Evolutionary conservation across 1,140 invertebrate species (phyloP), one percentile per base, ranked within the genome.

Genomic region (Platyscapa corneri): DNA sequence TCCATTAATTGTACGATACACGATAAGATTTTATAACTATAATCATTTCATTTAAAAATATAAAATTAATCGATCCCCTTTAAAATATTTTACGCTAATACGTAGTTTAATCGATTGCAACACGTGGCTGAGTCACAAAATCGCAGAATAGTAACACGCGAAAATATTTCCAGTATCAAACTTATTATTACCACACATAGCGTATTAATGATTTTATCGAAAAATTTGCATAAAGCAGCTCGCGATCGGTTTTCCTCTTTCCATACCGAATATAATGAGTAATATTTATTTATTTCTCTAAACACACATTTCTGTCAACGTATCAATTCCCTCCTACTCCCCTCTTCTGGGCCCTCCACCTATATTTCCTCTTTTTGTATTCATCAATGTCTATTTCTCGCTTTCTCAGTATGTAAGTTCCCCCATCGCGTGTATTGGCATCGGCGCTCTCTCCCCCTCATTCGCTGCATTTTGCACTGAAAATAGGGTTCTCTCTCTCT

Each of bases 381-480:
- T 23, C 39, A 42, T 42, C 34, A 37, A 74, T 74, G 27, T 74
- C 70, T 74, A 42, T 10, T 27, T n/a, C 27, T 74, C 37, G 70
- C 70, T 76, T 76, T 46, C 76, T 56, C 53, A 18, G 53, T 60
- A 74, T 20, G n/a, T 14, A 74, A 74, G 53, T 56, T 60, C 76
- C 14, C 79, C 46, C 53, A 74, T 78, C 56, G n/a, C 64, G 53
- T 70, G 30, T 65, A 76, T 85, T 64, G 83, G 82, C 84, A 82
- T 84, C 30, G 23, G 12, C 20, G 49, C 49, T 64, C 53, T 64
- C 75, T 34, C 53, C 53, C 53, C 76, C 27, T 42, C 37, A 34
- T 49, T 72, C 72, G 77, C 72, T 56, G 70, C 79, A 81, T 67
- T 81, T 81, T 76, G 20, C 77, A 67, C 46, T 53, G 20, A 42